Evolutionary conservation across 1,140 invertebrate genomes (phyloP), one percentile per base, ranked within the genome.

Genomic region (Melipona quadrifasciata): DNA sequence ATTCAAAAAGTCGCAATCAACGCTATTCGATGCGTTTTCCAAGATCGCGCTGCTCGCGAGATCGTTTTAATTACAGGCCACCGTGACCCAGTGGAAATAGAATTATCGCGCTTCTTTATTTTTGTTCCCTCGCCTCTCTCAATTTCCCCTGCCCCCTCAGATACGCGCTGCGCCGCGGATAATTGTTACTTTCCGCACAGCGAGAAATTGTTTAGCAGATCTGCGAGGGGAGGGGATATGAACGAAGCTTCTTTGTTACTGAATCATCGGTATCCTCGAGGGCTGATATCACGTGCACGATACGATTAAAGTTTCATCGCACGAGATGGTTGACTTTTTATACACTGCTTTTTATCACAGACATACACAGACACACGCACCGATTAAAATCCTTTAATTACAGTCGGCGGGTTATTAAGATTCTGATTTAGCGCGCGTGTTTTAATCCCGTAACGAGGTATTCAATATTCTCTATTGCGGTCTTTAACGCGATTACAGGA

Each of bases 1-100:
- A 84, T 80, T 72, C 67, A 57, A 73, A 65, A 80, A 80, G 24
- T 55, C 51, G 51, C 68, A 65, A 84, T 84, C 57, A 67, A 51
- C 53, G 67, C n/a, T 57, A 70, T 57, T 80, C 77, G 78, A 71
- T 58, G 55, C 8, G 21, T 78, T 78, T 68, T 34, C 74, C 31
- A 16, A 57, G 65, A 83, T 78, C 39, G n/a, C 39, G 27, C 51
- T 24, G 53, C 65, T 70, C 53, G 55, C 10, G 53, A 39, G 82
- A 79, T 79, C 65, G 19, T 79, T 77, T 84, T 71, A 84, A 79
- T 79, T 61, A 79, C 27, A 39, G 65, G 34, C 19, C 39, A 27
- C 39, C 1, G 10, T 64, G 61, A 79, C 71, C 64, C 53, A 68
- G 78, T 71, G 75, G 67, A 84, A 84, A 79, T 79, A 70, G 55